Base-by-base conservation (phyloP, 2,113 vertebrate species). In the Hippocampus zosterae region DNA sequence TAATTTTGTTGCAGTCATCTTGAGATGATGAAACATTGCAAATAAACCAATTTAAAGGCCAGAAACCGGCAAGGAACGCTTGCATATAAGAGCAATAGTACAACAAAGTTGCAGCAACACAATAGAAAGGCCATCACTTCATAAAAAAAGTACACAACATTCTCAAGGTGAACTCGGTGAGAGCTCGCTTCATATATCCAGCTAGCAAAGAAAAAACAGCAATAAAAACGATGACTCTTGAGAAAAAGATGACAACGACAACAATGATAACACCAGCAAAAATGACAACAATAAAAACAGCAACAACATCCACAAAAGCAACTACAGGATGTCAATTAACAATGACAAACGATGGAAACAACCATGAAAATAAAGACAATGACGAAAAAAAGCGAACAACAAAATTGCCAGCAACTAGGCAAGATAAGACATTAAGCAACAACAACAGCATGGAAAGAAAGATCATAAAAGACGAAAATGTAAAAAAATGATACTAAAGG, bases 1-100 rank as follows among this genome's bases (percentile, higher is more conserved):
- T 84, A 67, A 82, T 82, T 82, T 66, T 3, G 42, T 65, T 75
- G 12, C 75, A 60, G 64, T 69, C 77, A 15, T 42, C 21, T 55
- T 60, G 0, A 0, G 44, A 67, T 67, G 79, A 81, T 72, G 56
- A 74, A 80, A 15, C 67, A 78, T 52, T 68, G 0, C 9, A 65
- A 62, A 74, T 71, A 63, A 67, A 50, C 5, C 13, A 3, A n/a
- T 64, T 71, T 71, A 41, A 29, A 15, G 33, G 40, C 1, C 13
- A 12, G 23, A 65, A 64, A 74, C 63, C 27, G 12, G n/a, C 21
- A 65, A 72, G 56, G 44, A 12, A 27, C 56, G 70, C 68, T 73
- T 65, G 57, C 67, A 15, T 64, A 40, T 8, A n/a, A 16, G 1
- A 2, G 21, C 8, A 33, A 21, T 18, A 13, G 15, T 19, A 37